Evolutionary conservation across 2,888 invertebrate genomes (phyloP), one percentile per base, ranked within the genome.

Genomic region (Therioaphis trifolii): DNA sequence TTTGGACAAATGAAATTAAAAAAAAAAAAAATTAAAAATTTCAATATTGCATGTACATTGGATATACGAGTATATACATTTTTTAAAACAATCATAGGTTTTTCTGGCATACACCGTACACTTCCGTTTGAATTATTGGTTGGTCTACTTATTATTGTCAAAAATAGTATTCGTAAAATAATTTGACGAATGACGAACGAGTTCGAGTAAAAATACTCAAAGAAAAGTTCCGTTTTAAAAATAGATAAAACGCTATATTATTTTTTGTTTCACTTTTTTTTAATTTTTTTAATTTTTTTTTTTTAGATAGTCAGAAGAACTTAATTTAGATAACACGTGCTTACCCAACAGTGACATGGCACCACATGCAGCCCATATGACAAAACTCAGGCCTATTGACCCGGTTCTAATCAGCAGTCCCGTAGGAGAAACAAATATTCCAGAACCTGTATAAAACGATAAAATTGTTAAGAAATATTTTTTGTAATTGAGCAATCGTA

Each of bases 371-470:
- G 95, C 93, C 98, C 98, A 98, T 88, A 97, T 94, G 89, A 97
- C 91, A 90, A 98, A 94, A 91, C 96, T 96, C 90, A 96, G 92
- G 90, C 96, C 97, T 90, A 97, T 95, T 89, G 97, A 98, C 89
- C 95, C 95, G 88, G 96, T 96, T 90, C 95, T 93, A 90, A 93
- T 92, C 89, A 98, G 91, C 89, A 98, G 94, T 90, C 96, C 96
- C 90, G 96, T 95, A 89, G 98, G 97, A 91, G 97, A 97, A 90
- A 98, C 96, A 92, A 98, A 98, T 90, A 98, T 97, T 92, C 98
- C 98, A 90, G 97, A 98, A 89, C 97, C 96, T 96, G 89, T 18
- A 90, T 89, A 77, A 61, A 86, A 86, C 24, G 21, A 63, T 18
- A 84, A 78, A 86, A 72, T 68, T 82, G n/a, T n/a, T n/a, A n/a